Evolutionary conservation across 1,140 invertebrate species (phyloP).

Genomic region (Metaphire vulgaris): DNA sequence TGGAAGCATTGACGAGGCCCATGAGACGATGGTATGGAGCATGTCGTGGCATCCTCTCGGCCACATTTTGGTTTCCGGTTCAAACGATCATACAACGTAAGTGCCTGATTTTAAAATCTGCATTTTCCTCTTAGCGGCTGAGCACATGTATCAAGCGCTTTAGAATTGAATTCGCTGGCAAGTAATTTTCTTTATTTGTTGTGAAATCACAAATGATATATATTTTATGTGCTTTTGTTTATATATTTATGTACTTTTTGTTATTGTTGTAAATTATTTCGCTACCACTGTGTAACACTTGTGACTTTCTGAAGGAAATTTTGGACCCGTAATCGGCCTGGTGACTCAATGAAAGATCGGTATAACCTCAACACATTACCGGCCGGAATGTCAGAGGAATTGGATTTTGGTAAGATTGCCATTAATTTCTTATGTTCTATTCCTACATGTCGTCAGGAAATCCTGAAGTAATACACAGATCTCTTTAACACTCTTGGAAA

Average conservation of each 20-base stretch:
- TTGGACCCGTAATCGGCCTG: constrained; percentile 96
- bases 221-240: neutral
- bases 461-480: too few relatives aligned
- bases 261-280: too few relatives aligned
- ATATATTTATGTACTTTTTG: too few relatives aligned
- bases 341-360: constrained; percentile 95
- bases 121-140: neutral
- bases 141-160: neutral
- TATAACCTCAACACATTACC: constrained; percentile 77
- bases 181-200: neutral
- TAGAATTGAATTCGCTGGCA: constrained; percentile 3
- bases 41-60: constrained; percentile 98
- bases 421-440: too few relatives aligned
- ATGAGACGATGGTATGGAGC: constrained; percentile 98
- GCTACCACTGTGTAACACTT: too few relatives aligned
- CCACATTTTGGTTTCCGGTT: constrained; percentile 94
- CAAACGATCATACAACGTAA: constrained; percentile 87
- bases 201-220: neutral
- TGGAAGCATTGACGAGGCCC: constrained; percentile 92
- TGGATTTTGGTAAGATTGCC: constrained; percentile 31
- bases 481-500: too few relatives aligned
- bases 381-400: constrained; percentile 63
- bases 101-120: constrained; percentile 30
- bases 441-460: too few relatives aligned
- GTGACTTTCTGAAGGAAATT: constrained; percentile 87